phyloP scores from a whole-genome alignment of 2,888 invertebrate species.

The Timandra comae region DNA sequence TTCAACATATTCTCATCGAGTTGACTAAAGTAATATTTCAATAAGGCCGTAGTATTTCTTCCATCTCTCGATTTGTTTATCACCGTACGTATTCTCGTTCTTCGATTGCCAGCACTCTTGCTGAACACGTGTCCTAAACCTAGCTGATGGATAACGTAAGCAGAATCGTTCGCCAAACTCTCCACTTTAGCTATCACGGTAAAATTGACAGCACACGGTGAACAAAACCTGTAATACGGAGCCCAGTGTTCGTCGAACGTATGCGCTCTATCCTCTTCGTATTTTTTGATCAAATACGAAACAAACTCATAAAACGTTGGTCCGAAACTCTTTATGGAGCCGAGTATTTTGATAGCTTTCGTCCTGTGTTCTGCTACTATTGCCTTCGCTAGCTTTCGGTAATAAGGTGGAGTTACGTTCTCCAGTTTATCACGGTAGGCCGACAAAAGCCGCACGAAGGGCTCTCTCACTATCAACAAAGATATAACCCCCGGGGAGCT shows the following conservation, averaged over 20 bases:
- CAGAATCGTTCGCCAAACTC: slow-evolving; percentile 77
- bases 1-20: slow-evolving; percentile 72
- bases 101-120: slow-evolving; percentile 63
- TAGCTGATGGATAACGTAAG: slow-evolving; percentile 77
- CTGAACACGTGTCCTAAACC: slow-evolving; percentile 73
- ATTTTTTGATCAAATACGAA: slow-evolving; percentile 79
- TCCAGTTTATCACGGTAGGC: slow-evolving; percentile 86
- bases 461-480: slow-evolving; percentile 83
- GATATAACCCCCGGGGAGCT: slow-evolving; percentile 78
- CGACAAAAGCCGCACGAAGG: slow-evolving; percentile 83
- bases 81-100: slow-evolving; percentile 69
- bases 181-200: slow-evolving; percentile 80
- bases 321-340: slow-evolving; percentile 59
- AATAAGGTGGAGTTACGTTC: slow-evolving; percentile 81
- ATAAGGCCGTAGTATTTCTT: slow-evolving; percentile 56
- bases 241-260: slow-evolving; percentile 80
- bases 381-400: slow-evolving; percentile 80
- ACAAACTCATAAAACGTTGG: slow-evolving; percentile 85
- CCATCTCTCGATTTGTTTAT: slow-evolving; percentile 74
- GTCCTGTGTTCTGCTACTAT: slow-evolving; percentile 79
- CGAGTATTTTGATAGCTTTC: slow-evolving; percentile 42
- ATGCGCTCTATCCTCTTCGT: slow-evolving; percentile 67
- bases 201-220: slow-evolving; percentile 80
- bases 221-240: slow-evolving; percentile 79
- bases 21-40: slow-evolving; percentile 75